phyloP scores from a whole-genome alignment of 2,888 invertebrate genomes.

The Ectemnius cavifrons region DNA sequence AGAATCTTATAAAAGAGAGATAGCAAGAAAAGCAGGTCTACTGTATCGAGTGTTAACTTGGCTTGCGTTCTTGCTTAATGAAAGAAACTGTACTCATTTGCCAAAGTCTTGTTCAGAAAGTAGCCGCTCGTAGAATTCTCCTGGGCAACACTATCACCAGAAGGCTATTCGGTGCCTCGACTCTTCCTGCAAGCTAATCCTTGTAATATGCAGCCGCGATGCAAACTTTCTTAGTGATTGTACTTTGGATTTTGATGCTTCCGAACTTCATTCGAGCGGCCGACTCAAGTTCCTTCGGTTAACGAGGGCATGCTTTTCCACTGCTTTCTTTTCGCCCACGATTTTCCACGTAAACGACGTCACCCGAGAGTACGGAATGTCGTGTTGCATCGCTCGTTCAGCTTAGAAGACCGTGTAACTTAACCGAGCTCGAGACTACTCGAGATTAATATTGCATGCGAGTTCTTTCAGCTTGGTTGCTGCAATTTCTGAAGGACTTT shows the following conservation, averaged over 20 bases:
- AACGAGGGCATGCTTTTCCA: not conserved
- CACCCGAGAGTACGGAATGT: constrained; percentile 14
- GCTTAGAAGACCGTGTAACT: constrained; percentile 39
- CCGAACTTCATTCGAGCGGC: constrained; percentile 15
- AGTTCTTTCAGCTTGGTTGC: constrained; percentile 36
- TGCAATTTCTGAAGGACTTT: constrained; percentile 27
- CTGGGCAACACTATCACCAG: no score
- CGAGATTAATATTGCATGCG: constrained; percentile 56
- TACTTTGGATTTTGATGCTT: constrained; percentile 15
- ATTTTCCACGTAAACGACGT: constrained; percentile 34
- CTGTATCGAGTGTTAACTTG: no score
- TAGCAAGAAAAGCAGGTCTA: no score
- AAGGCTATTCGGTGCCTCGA: no score
- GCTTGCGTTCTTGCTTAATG: no score
- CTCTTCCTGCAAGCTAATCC: constrained; percentile 16
- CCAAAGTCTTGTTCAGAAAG: no score
- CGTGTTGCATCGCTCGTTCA: constrained; percentile 28
- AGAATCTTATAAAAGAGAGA: no score
- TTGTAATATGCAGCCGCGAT: constrained; percentile 13
- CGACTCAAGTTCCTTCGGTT: constrained; percentile 3
- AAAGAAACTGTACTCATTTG: no score
- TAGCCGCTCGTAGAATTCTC: no score
- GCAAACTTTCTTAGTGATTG: constrained; percentile 17
- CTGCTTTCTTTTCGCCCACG: constrained; percentile 5
- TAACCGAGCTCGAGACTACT: constrained; percentile 25